A percentile compares a stretch with the other conserved stretches of the same genome.
Evolutionary conservation across 2,113 vertebrate species (phyloP).

Genomic region (Marmota monax): DNA sequence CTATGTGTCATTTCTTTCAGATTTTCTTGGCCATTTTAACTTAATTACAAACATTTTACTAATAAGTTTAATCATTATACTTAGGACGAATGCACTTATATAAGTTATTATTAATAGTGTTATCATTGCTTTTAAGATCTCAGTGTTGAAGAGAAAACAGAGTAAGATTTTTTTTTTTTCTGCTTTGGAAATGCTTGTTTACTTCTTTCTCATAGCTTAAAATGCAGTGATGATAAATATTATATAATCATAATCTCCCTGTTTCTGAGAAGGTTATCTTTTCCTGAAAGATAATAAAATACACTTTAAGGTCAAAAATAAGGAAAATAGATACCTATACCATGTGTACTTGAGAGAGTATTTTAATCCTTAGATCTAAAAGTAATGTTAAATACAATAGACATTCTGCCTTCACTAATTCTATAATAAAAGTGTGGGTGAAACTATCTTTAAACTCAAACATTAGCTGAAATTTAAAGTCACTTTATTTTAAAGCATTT

Average conservation of each 20-base stretch:
- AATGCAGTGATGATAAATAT: not conserved
- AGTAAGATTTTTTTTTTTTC: not conserved
- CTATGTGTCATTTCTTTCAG: not conserved
- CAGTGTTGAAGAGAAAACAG: not conserved
- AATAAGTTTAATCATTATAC: not conserved
- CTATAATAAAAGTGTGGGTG: not conserved
- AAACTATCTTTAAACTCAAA: slow-evolving; percentile 54
- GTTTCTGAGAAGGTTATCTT: not conserved
- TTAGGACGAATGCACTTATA: not conserved
- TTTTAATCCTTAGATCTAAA: not conserved
- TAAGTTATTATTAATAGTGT: not conserved
- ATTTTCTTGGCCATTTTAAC: slow-evolving; percentile 25
- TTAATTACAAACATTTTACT: not conserved
- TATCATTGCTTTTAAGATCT: not conserved
- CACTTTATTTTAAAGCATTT: not conserved
- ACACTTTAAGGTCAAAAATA: slow-evolving; percentile 24
- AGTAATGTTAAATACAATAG: not conserved
- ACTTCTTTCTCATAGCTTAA: not conserved
- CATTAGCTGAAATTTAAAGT: slow-evolving; percentile 53
- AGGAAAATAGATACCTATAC: not conserved
- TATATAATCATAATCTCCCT: not conserved
- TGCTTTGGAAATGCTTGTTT: slow-evolving; percentile 29
- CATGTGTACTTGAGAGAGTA: not conserved
- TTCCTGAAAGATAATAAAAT: not conserved
- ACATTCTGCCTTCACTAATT: not conserved